phyloP scores from a whole-genome alignment of 1,140 invertebrate species.

The Drosophila miranda region DNA sequence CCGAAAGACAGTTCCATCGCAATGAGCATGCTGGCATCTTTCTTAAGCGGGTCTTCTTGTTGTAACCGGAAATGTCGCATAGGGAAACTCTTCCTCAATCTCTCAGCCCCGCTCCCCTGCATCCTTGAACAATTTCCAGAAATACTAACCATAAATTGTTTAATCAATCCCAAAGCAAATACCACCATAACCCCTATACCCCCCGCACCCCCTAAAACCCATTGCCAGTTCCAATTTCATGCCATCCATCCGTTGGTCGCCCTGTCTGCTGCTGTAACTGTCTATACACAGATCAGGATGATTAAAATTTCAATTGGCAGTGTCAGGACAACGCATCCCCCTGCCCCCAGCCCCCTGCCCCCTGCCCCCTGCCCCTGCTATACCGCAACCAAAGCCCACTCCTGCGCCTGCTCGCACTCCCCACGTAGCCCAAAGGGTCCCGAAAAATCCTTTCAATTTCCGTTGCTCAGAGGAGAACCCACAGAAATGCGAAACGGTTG shows the following conservation, averaged over 20 bases:
- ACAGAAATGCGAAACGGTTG: slow-evolving; percentile 26
- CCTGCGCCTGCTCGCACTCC: background rate
- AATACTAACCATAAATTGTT: slow-evolving; percentile 17
- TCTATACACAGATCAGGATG: slow-evolving; percentile 38
- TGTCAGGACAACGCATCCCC: slow-evolving; percentile 44
- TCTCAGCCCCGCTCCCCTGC: background rate
- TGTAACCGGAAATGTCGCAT: no score
- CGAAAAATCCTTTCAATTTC: slow-evolving; percentile 58
- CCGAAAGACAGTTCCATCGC: no score
- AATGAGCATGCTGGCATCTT: no score
- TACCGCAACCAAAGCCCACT: slow-evolving; percentile 14
- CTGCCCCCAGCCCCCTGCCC: slow-evolving; percentile 21
- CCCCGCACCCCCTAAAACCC: background rate
- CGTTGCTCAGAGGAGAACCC: slow-evolving; percentile 26
- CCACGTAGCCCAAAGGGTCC: slow-evolving; percentile 5
- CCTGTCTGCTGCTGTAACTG: background rate
- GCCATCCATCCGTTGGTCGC: no score
- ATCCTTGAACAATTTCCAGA: slow-evolving; percentile 5
- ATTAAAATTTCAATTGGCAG: slow-evolving; percentile 54
- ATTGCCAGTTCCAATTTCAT: no score
- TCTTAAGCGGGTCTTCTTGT: no score
- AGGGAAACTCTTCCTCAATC: no score
- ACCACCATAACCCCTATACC: background rate
- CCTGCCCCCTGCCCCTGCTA: background rate
- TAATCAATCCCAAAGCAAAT: slow-evolving; percentile 18